These are phyloP conservation scores for Stigmatopora argus DNA, from an alignment of 2,113 vertebrate species.

Conservation along the genomic window DNA sequence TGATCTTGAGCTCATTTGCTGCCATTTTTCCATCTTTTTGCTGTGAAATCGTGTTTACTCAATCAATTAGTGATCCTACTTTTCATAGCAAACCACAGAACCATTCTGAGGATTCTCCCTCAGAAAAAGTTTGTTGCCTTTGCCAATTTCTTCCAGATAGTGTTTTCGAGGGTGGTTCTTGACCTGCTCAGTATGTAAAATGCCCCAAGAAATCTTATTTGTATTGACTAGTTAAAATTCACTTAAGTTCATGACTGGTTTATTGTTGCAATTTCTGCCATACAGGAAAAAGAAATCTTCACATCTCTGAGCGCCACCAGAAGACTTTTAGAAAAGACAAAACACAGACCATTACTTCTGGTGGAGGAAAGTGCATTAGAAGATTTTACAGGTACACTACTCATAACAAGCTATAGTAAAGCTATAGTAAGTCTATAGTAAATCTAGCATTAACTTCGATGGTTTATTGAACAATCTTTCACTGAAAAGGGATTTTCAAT, in stretches of 20 bases:
- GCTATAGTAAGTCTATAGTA: too few relatives aligned
- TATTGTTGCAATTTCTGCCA: neutral
- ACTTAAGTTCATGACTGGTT: neutral
- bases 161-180: neutral
- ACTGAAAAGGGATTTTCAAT: too few relatives aligned
- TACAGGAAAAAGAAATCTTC: conserved; percentile 86
- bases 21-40: too few relatives aligned
- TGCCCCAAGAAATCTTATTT: neutral
- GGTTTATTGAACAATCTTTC: too few relatives aligned
- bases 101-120: neutral
- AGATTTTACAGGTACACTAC: conserved; percentile 81
- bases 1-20: too few relatives aligned
- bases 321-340: conserved; percentile 80
- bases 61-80: too few relatives aligned
- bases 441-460: too few relatives aligned
- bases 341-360: conserved; percentile 82
- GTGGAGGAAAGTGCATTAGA: conserved; percentile 83
- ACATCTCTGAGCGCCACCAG: conserved; percentile 90
- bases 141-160: neutral
- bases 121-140: neutral
- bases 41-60: too few relatives aligned
- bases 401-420: too few relatives aligned
- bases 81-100: neutral
- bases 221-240: neutral
- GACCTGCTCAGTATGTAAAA: neutral